Evolutionary conservation across 92 coral and sea anemone genomes (phyloP), one percentile per base, ranked within the genome.

Genomic region (Pocillopora meandrina): DNA sequence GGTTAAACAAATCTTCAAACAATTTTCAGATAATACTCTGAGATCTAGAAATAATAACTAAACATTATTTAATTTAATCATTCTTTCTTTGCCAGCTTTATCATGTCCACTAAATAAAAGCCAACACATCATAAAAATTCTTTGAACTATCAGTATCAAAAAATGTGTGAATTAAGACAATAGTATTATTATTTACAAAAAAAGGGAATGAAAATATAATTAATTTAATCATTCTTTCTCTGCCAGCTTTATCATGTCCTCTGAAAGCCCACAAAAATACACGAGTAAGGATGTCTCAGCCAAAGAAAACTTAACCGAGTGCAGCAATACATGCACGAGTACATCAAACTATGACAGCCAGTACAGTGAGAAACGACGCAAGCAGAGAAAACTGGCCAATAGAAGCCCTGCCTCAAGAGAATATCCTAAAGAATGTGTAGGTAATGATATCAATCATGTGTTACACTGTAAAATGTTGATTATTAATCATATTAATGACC

Each of bases 361-460:
- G 19, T 86, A 52, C 70, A 85, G 86, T 49, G 70, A 85, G 18
- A 26, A 63, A 5, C 26, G 9, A 14, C 16, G 70, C 82, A 20
- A 61, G 21, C 80, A 82, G 31, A 77, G 65, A 14, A 84, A 84
- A 12, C 61, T 31, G 26, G 84, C 67, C 12, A 56, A 64, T 9
- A 86, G 89, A 47, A 92, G 95, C 49, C 95, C 95, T 64, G 93
- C 93, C n/a, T 90, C 95, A 26, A 80, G 90, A 74, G 91, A 92
- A 36, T 90, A 90, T 58, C 92, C 93, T 23, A 58, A 64, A 19
- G 93, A 90, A n/a, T 90, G 89, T 14, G 85, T 83, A 84, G 95
- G 95, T 90, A 49, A 20, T 58, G 36, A 18, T 47, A 59, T 36
- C 12, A 52, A 58, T 14, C 20, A 31, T 55, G n/a, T 1, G 52